Evolutionary conservation across 2,797 vertebrate genomes (phyloP), one percentile per base, ranked within the genome.

Genomic region (Rhynchotus rufescens): DNA sequence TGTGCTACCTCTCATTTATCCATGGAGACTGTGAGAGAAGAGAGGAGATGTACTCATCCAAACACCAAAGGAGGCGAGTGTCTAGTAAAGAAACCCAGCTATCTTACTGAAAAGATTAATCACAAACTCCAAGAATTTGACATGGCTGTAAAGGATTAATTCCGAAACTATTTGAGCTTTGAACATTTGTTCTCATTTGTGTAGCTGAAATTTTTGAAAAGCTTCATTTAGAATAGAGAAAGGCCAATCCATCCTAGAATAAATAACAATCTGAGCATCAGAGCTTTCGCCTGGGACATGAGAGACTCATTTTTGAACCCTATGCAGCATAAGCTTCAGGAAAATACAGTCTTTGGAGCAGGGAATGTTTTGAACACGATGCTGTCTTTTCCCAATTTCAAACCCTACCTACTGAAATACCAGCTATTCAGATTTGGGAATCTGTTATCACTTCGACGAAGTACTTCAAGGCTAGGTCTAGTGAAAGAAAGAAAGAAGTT

Each of bases 141-240:
- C n/a, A 6, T 4, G 15, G 32, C 74, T 66, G 52, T 71, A 60
- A 69, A 81, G 87, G 84, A 89, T 36, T 10, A 42, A 80, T 49
- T 44, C 59, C 15, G 69, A 78, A 90, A 45, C 28, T 52, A 14
- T 28, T 47, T 10, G 77, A 78, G 42, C 15, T 73, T 89, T 83
- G 36, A 57, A 78, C 62, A 75, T 90, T 80, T 68, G 73, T 93
- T 93, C 89, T 89, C 77, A 69, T 89, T 93, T 54, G 93, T 72
- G 59, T 72, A 82, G 60, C 61, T 28, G 61, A 68, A 78, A 49
- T 36, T 88, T 73, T 57, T 51, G 64, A 52, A 72, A 89, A 73
- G 52, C 76, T 80, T 51, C 51, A 59, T 79, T 86, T 40, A 64
- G 67, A 79, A 81, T 13, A 62, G 26, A 14, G 56, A 66, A 81